A percentile compares a stretch with the other conserved stretches of the same genome.
These are phyloP conservation scores for Trichonephila clavata DNA, from an alignment of 1,140 invertebrate genomes.

Conservation along the genomic window DNA sequence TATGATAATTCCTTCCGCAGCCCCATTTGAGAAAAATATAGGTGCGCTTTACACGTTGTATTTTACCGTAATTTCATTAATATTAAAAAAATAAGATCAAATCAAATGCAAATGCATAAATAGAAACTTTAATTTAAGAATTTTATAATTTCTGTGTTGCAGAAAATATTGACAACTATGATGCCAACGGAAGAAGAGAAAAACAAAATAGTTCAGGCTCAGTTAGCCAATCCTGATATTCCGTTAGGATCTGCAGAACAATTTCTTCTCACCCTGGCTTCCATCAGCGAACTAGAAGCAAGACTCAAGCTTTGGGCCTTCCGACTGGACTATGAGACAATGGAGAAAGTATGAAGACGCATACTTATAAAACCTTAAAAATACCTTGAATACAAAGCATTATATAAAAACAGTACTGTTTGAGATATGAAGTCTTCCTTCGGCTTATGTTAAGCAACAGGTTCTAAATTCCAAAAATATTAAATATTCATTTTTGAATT, in stretches of 20 bases:
- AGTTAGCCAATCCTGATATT: slow-evolving; percentile 95
- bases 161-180: slow-evolving; percentile 97
- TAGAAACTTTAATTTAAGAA: neutral
- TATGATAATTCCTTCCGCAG: too few species aligned
- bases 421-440: too few species aligned
- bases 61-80: too few species aligned
- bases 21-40: too few species aligned
- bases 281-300: slow-evolving; percentile 96
- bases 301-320: slow-evolving; percentile 97
- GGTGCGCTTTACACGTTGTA: too few species aligned
- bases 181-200: slow-evolving; percentile 98
- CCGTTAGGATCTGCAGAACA: slow-evolving; percentile 98
- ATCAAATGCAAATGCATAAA: neutral
- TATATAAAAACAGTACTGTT: too few species aligned
- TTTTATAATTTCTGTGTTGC: neutral
- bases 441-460: too few species aligned
- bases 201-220: slow-evolving; percentile 96
- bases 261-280: slow-evolving; percentile 96
- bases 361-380: neutral
- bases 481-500: too few species aligned
- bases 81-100: neutral
- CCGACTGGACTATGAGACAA: slow-evolving; percentile 98
- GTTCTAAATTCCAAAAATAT: too few species aligned
- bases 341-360: slow-evolving; percentile 86
- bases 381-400: too few species aligned